These are phyloP conservation scores for Xenops minutus DNA, from an alignment of 2,797 vertebrate species.

Conservation along the genomic window DNA sequence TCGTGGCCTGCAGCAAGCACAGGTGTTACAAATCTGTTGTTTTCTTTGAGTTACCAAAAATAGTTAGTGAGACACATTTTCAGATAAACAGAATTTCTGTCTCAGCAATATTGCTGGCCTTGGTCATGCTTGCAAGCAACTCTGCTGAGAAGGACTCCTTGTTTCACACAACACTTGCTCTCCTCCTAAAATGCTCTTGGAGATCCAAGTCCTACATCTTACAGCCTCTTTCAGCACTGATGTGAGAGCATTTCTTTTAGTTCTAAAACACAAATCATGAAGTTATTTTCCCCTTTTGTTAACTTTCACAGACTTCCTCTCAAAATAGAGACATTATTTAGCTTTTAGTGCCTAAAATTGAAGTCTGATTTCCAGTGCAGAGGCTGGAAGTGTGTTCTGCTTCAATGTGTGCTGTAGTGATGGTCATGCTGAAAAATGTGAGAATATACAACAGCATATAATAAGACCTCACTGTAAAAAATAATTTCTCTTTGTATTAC, in stretches of 20 bases:
- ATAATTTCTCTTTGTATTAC: neutral
- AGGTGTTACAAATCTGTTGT: neutral
- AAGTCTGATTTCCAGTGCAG: neutral
- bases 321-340: neutral
- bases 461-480: neutral
- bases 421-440: neutral
- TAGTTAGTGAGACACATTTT: neutral
- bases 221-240: neutral
- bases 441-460: neutral
- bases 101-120: neutral
- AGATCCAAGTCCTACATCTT: neutral
- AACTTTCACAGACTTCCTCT: neutral
- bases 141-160: neutral
- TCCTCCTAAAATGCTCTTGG: neutral
- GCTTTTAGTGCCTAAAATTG: neutral
- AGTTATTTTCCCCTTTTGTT: neutral
- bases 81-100: neutral
- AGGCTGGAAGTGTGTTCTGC: neutral
- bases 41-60: neutral
- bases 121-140: neutral
- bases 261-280: neutral
- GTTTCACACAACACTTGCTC: neutral
- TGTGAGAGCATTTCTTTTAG: neutral
- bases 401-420: neutral
- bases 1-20: neutral